Percentiles rank a stretch among this genome's conserved stretches.
phyloP scores from a whole-genome alignment of 2,888 invertebrate genomes.

The Chouioia cunea region DNA sequence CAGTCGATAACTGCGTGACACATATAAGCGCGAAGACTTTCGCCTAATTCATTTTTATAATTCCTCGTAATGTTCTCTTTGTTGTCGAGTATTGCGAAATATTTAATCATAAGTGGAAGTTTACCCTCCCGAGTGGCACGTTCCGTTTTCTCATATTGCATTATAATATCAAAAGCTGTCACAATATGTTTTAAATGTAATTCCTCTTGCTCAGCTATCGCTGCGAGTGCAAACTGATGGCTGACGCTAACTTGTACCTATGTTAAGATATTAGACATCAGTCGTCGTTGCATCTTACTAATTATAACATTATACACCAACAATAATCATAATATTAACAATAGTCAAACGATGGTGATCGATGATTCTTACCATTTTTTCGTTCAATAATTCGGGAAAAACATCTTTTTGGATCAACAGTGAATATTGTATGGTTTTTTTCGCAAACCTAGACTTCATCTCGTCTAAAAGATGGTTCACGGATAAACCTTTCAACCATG shows the following conservation, averaged over 20 bases:
- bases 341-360: too few species aligned
- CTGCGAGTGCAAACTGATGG: slow-evolving; percentile 57
- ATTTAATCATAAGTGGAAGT: slow-evolving; percentile 49
- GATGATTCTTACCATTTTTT: slow-evolving; percentile 47
- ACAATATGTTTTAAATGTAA: slow-evolving; percentile 55
- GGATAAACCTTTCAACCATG: slow-evolving; percentile 55
- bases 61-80: slow-evolving; percentile 55
- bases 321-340: too few species aligned
- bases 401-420: slow-evolving; percentile 50
- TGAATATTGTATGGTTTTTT: slow-evolving; percentile 50
- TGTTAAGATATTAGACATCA: slow-evolving; percentile 1
- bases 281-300: too few species aligned
- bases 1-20: slow-evolving; percentile 59
- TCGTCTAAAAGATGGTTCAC: slow-evolving; percentile 25
- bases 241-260: slow-evolving; percentile 56
- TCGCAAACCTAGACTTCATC: slow-evolving; percentile 47
- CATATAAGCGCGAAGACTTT: slow-evolving; percentile 61
- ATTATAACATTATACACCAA: too few species aligned
- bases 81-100: slow-evolving; percentile 54
- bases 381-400: slow-evolving; percentile 38
- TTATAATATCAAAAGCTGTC: slow-evolving; percentile 52
- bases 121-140: background rate
- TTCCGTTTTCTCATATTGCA: slow-evolving; percentile 54
- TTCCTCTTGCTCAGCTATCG: slow-evolving; percentile 50
- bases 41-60: slow-evolving; percentile 47